Percentiles rank a stretch among this genome's conserved stretches.
Conservation (phyloP, 2,797 vertebrate genomes). For the Echeneis naucrates region DNA sequence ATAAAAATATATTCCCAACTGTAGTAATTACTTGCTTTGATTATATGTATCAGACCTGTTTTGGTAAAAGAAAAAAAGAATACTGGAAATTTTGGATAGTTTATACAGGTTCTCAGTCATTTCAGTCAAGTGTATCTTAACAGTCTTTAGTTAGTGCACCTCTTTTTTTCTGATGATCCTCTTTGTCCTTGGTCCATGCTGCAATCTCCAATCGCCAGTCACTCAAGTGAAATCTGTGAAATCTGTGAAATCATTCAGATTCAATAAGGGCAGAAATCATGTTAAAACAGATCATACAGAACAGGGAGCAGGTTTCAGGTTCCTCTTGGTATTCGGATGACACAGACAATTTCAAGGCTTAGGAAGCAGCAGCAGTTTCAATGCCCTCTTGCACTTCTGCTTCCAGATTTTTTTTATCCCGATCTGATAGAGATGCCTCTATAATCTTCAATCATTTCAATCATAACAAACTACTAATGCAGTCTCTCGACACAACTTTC, state of each 20-base stretch:
- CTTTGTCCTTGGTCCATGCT: constrained; percentile 17
- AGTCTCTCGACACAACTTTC: neutral
- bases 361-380: constrained; percentile 33
- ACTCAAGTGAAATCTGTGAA: constrained; percentile 48
- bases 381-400: constrained; percentile 29
- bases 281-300: constrained; percentile 72
- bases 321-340: constrained; percentile 61
- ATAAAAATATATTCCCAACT: constrained; percentile 16
- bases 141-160: neutral
- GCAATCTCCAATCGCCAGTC: constrained; percentile 49
- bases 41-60: neutral
- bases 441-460: constrained; percentile 29
- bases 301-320: constrained; percentile 63
- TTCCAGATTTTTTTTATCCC: constrained; percentile 39
- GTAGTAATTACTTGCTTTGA: neutral
- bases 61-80: constrained; percentile 1
- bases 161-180: constrained; percentile 28
- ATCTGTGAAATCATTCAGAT: constrained; percentile 71
- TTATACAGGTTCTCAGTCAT: neutral
- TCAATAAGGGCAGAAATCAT: constrained; percentile 75
- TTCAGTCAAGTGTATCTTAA: neutral
- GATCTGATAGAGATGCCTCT: constrained; percentile 43
- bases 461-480: constrained; percentile 13
- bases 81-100: neutral
- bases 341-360: constrained; percentile 37